phyloP scores from a whole-genome alignment of 2,797 vertebrate genomes.

The Mallotus villosus region DNA sequence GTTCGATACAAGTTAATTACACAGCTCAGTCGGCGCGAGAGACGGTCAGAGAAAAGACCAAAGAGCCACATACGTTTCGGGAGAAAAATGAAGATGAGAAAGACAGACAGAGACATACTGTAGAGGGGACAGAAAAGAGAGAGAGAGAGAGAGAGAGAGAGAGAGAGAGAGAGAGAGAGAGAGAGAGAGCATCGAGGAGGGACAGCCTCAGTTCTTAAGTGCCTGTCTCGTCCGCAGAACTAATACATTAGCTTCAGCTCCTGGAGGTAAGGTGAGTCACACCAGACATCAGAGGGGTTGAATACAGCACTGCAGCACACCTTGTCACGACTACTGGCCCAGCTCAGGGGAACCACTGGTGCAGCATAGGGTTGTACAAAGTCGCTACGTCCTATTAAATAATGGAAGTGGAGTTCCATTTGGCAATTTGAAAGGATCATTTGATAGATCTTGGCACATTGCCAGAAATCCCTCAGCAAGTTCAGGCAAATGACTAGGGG shows the following conservation, averaged over 20 bases:
- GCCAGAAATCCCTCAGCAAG: not conserved
- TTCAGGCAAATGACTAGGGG: not conserved
- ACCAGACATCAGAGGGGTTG: constrained; percentile 54
- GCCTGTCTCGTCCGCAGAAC: not conserved
- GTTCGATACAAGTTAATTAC: too few species aligned
- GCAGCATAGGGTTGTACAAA: constrained; percentile 11
- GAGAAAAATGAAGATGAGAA: not conserved
- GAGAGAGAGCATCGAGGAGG: not conserved
- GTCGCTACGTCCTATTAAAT: constrained; percentile 12
- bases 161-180: not conserved
- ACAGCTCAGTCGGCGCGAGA: too few species aligned
- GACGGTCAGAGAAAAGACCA: too few species aligned
- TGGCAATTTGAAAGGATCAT: constrained; percentile 13
- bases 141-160: not conserved
- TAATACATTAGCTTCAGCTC: not conserved
- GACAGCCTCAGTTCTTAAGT: not conserved
- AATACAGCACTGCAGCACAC: constrained; percentile 75
- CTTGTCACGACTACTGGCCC: constrained; percentile 65
- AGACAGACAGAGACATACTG: not conserved
- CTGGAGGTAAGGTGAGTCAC: constrained; percentile 72
- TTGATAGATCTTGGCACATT: not conserved
- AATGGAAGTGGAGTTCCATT: not conserved
- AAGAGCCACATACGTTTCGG: not conserved
- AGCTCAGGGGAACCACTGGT: not conserved
- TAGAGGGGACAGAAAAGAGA: not conserved